Conservation (phyloP, 2,888 invertebrate genomes). For the Alcis repandata region DNA sequence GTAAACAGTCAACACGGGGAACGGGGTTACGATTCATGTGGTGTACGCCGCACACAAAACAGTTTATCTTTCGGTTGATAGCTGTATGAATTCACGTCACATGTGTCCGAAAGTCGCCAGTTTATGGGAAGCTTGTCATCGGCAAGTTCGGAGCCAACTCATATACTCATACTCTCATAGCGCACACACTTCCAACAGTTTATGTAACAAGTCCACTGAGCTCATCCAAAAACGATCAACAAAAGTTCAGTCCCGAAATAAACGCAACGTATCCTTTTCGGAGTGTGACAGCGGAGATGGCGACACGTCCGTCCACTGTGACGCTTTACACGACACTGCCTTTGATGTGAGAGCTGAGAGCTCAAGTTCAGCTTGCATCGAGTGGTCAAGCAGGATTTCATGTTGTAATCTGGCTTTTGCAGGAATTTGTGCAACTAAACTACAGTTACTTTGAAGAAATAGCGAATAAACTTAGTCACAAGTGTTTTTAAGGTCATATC, state of each 20-base stretch:
- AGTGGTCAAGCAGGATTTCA: constrained; percentile 48
- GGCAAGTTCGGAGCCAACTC: constrained; percentile 25
- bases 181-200: constrained; percentile 55
- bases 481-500: background rate
- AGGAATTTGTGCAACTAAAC: constrained; percentile 38
- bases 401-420: constrained; percentile 47
- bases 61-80: constrained; percentile 55
- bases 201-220: constrained; percentile 69
- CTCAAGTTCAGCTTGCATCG: constrained; percentile 44
- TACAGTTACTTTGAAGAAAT: constrained; percentile 22
- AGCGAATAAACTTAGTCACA: background rate
- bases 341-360: constrained; percentile 50
- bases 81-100: constrained; percentile 45
- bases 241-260: constrained; percentile 74
- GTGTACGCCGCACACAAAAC: constrained; percentile 52
- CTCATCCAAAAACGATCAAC: constrained; percentile 70
- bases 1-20: constrained; percentile 62
- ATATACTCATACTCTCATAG: constrained; percentile 33
- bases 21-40: constrained; percentile 64
- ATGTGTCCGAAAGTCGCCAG: constrained; percentile 31
- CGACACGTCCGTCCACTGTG: constrained; percentile 64
- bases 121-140: constrained; percentile 32
- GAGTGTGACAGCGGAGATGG: constrained; percentile 49
- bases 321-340: constrained; percentile 68
- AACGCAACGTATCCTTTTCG: constrained; percentile 69